Conservation (phyloP, 2,113 vertebrate genomes). For the Danio rerio region GRCz12tu NC_133178.1:26994501-26995000, state of each 20-base stretch:
- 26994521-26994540: conserved; percentile 12
- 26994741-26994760: not conserved
- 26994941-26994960: conserved; percentile 80
- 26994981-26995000: conserved; percentile 64
- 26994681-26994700: conserved; percentile 17
- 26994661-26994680: conserved; percentile 14
- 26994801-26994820: not conserved
- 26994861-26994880: not conserved
- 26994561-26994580: conserved; percentile 26
- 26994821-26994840: conserved; percentile 40
- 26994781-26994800: not conserved
- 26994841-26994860: not conserved
- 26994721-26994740: conserved; percentile 20
- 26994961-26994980: conserved; percentile 80
- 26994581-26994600: not conserved
- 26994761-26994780: conserved; percentile 32
- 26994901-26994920: conserved; percentile 20
- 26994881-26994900: conserved; percentile 4
- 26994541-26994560: not conserved
- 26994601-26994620: conserved; percentile 18
- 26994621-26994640: conserved; percentile 17
- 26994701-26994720: conserved; percentile 5
- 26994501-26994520: conserved; percentile 29
- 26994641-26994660: conserved; percentile 13
- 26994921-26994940: conserved; percentile 85